Percentiles rank a stretch among this genome's conserved stretches.
Conservation (phyloP, 2,113 vertebrate species). For the Aythya baeri region DNA sequence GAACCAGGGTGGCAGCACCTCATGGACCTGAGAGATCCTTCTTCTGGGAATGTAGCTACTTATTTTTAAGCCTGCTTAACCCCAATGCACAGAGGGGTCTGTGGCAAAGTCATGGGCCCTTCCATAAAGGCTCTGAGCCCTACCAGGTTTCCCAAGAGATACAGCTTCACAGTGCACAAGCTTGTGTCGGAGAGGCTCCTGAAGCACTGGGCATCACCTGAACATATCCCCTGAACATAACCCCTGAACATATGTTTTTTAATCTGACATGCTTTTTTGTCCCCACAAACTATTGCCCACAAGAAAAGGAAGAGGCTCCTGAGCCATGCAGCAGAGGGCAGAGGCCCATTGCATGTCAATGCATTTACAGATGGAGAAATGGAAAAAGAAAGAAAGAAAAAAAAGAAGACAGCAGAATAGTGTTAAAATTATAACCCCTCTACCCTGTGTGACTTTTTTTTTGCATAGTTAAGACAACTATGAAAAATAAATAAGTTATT, state of each 20-base stretch:
- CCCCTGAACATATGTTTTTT: neutral
- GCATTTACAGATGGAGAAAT: neutral
- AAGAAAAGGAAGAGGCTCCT: neutral
- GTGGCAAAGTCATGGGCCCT: fast-evolving
- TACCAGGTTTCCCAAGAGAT: neutral
- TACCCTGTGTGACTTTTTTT: neutral
- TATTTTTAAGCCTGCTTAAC: neutral
- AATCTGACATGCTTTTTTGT: neutral
- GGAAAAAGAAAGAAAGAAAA: neutral
- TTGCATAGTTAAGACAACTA: neutral
- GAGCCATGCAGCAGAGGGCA: neutral
- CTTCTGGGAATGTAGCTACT: neutral
- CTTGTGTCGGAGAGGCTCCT: neutral
- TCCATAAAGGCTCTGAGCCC: neutral
- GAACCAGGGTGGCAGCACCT: neutral
- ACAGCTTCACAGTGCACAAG: neutral
- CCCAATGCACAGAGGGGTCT: fast-evolving
- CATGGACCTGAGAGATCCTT: neutral
- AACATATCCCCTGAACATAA: neutral
- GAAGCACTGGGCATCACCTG: neutral
- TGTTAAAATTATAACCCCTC: neutral
- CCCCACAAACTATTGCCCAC: neutral
- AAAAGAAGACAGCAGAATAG: neutral
- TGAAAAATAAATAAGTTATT: constrained; percentile 11
- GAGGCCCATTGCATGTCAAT: neutral